phyloP scores from a whole-genome alignment of 2,113 vertebrate species.

The Ellobius talpinus region DNA sequence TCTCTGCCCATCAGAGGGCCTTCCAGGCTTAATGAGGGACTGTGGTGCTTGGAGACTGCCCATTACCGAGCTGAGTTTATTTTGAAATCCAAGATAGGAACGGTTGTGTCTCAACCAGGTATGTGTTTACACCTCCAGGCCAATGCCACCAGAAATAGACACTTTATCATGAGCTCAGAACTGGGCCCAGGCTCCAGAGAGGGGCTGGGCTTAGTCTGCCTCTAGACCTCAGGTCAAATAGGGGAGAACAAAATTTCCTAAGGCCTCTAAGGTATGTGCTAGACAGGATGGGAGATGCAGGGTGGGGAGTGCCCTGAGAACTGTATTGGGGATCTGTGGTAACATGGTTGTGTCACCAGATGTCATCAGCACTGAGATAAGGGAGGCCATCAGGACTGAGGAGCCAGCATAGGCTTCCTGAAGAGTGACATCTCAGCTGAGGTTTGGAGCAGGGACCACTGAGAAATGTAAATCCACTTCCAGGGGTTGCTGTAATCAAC shows the following conservation, averaged over 20 bases:
- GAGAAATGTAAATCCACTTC: not conserved
- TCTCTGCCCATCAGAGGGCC: conserved; percentile 31
- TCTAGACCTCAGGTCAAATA: not conserved
- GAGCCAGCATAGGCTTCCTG: not conserved
- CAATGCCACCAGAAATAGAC: conserved; percentile 33
- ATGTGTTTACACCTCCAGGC: conserved; percentile 65
- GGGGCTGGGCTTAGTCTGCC: not conserved
- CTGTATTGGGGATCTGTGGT: too few relatives aligned
- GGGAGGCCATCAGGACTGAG: not conserved
- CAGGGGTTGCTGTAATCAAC: not conserved
- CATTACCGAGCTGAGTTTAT: conserved; percentile 74
- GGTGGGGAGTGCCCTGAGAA: accelerated
- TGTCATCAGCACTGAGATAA: accelerated
- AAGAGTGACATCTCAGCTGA: accelerated
- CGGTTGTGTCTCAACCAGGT: conserved; percentile 31
- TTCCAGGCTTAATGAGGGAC: conserved; percentile 69
- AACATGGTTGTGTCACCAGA: accelerated
- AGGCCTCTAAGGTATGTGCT: accelerated
- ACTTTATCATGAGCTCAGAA: not conserved
- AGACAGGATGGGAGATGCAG: not conserved
- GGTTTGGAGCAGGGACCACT: accelerated
- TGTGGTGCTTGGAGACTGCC: not conserved
- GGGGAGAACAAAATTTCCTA: not conserved
- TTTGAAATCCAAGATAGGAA: conserved; percentile 69
- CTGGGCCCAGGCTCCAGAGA: not conserved